Evolutionary conservation across 2,797 vertebrate genomes (phyloP).

Genomic region (Euthynnus affinis): DNA sequence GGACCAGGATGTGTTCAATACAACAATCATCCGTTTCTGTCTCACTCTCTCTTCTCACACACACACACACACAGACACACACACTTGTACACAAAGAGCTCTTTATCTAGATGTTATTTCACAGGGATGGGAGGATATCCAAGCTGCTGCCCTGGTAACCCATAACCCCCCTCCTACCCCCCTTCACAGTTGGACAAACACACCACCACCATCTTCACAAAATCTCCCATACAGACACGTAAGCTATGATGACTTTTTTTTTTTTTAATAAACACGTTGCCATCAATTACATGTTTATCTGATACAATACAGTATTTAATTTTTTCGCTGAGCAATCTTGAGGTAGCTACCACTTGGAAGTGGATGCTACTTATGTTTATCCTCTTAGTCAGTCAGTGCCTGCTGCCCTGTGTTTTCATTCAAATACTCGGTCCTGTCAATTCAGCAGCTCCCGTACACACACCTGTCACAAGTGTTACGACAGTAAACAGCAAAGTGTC

Average conservation of each 20-base stretch:
- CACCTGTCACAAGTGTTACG: slow-evolving; percentile 57
- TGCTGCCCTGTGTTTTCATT: slow-evolving; percentile 32
- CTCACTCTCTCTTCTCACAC: slow-evolving; percentile 45
- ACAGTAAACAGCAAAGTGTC: slow-evolving; percentile 28
- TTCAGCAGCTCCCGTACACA: slow-evolving; percentile 3
- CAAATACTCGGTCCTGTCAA: slow-evolving; percentile 3
- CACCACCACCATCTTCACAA: slow-evolving; percentile 8
- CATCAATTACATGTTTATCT: slow-evolving; percentile 26
- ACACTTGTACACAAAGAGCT: slow-evolving; percentile 79
- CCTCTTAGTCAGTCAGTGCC: slow-evolving; percentile 48
- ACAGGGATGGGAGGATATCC: slow-evolving; percentile 73
- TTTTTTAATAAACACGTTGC: neutral
- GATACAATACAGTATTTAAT: neutral
- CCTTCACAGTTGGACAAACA: slow-evolving; percentile 26
- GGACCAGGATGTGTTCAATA: slow-evolving; percentile 78
- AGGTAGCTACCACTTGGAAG: slow-evolving; percentile 16
- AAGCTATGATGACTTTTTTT: no score
- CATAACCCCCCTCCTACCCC: slow-evolving; percentile 52
- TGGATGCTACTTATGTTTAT: slow-evolving; percentile 62
- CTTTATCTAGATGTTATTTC: slow-evolving; percentile 84
- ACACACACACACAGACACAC: slow-evolving; percentile 64
- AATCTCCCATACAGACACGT: neutral
- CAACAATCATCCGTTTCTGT: slow-evolving; percentile 77
- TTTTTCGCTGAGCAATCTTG: slow-evolving; percentile 32
- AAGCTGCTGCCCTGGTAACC: slow-evolving; percentile 69